phyloP scores from a whole-genome alignment of 2,888 invertebrate genomes.

The Sicus ferrugineus region DNA sequence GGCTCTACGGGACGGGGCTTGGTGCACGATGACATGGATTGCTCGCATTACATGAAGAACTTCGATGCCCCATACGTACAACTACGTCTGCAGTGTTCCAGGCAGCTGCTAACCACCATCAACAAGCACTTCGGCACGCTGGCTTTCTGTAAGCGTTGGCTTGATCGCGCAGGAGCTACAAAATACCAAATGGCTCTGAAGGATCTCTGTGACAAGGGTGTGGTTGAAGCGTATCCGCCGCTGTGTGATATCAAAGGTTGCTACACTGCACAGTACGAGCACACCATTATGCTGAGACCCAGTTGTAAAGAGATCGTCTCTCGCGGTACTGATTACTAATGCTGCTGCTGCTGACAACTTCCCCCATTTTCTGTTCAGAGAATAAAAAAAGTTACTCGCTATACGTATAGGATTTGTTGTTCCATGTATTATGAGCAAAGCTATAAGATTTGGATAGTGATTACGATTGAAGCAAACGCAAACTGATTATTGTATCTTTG shows the following conservation, averaged over 20 bases:
- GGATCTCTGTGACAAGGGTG: conserved; percentile 96
- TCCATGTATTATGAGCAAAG: too few species aligned
- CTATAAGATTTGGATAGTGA: too few species aligned
- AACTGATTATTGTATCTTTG: too few species aligned
- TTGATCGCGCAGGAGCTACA: conserved; percentile 95
- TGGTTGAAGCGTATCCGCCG: conserved; percentile 98
- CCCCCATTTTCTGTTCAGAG: conserved; percentile 8
- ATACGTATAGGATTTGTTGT: too few species aligned
- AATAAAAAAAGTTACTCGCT: background rate
- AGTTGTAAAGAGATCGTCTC: conserved; percentile 99
- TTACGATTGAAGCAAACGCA: too few species aligned
- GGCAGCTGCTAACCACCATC: conserved; percentile 87
- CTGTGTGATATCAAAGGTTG: conserved; percentile 96
- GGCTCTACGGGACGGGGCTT: conserved; percentile 94
- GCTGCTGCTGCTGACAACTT: background rate
- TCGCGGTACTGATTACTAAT: conserved; percentile 90
- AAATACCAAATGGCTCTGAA: conserved; percentile 99
- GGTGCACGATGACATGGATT: conserved; percentile 99
- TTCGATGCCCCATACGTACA: conserved; percentile 93
- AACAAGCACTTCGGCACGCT: conserved; percentile 97
- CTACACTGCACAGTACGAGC: conserved; percentile 99
- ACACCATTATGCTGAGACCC: conserved; percentile 95
- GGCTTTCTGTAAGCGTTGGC: conserved; percentile 98
- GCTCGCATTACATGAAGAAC: conserved; percentile 99
- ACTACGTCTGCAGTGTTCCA: conserved; percentile 90